Evolutionary conservation across 2,797 vertebrate genomes (phyloP).

Genomic region (Oceanodroma leucorhoa): DNA sequence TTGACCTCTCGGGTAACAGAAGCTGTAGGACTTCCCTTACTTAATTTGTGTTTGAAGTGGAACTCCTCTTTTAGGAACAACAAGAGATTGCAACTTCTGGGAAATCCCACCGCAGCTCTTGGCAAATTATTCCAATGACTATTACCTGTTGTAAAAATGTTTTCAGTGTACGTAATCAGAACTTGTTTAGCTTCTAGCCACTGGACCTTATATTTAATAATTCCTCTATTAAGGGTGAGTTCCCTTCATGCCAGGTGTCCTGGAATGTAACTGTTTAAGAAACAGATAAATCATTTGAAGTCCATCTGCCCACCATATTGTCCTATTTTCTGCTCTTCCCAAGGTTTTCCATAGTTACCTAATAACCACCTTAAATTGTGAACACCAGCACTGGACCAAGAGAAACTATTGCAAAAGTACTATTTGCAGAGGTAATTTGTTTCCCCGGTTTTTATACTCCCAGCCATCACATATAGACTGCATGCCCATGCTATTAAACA

Average conservation of each 20-base stretch:
- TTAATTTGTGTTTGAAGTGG: not conserved
- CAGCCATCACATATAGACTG: not conserved
- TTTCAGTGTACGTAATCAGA: not conserved
- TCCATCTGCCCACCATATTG: not conserved
- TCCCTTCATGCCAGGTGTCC: not conserved
- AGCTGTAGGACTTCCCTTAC: not conserved
- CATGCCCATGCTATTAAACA: accelerated
- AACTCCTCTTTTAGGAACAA: not conserved
- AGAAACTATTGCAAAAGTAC: not conserved
- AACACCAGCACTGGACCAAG: not conserved
- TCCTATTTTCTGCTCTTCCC: not conserved
- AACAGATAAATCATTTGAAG: not conserved
- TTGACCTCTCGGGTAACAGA: not conserved
- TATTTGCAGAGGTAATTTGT: not conserved
- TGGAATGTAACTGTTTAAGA: not conserved
- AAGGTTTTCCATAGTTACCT: not conserved
- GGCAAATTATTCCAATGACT: not conserved
- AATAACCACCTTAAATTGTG: not conserved
- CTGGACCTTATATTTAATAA: not conserved
- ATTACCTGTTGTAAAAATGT: not conserved
- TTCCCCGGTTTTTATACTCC: not conserved
- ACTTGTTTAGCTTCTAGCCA: not conserved
- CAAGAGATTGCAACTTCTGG: not conserved
- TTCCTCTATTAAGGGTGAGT: not conserved
- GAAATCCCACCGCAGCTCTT: not conserved